Evolutionary conservation across 2,888 invertebrate genomes (phyloP), one percentile per base, ranked within the genome.

Genomic region (Exephanes ischioxanthus): DNA sequence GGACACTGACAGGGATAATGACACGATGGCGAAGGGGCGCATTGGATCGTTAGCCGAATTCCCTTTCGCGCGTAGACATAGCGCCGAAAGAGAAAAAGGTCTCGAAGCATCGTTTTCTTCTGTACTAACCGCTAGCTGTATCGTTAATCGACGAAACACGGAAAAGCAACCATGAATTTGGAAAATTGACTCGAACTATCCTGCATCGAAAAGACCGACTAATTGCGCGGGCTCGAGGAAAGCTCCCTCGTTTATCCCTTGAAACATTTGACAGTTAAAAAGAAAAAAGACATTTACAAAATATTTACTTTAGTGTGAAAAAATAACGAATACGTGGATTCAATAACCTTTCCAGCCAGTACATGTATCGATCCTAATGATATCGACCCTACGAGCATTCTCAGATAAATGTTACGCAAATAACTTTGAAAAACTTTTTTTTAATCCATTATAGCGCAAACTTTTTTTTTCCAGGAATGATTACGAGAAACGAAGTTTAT

Each of bases 1-100:
- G 82, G 86, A 89, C 88, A 88, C 81, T 88, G 89, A 90, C 89
- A 89, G 87, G 88, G 88, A 89, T 90, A 90, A 90, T 89, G 85
- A 88, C 67, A 77, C 58, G 61, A 53, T 45, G 58, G 63, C 78
- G 51, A 63, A 83, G 45, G 75, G 75, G 71, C 75, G 66, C 77
- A 70, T 77, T 71, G 51, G 80, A 87, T 88, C 88, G 84, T 88
- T 88, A 87, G 86, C 83, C 84, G 78, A 86, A 87, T 87, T 87
- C 86, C 76, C 78, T 72, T 83, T 86, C 81, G 84, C 82, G 83
- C 85, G 80, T 66, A 72, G 67, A 63, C 66, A 70, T 41, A 61
- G 48, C 37, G 81, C 68, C 68, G 71, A 76, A 80, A 87, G 73
- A n/a, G 80, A 68, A 66, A 70, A 71, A 70, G 30, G 33, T 53